A percentile compares a stretch with the other conserved stretches of the same genome.
Conservation (phyloP, 1,140 invertebrate genomes). For the Hydropsyche tenuis region DNA sequence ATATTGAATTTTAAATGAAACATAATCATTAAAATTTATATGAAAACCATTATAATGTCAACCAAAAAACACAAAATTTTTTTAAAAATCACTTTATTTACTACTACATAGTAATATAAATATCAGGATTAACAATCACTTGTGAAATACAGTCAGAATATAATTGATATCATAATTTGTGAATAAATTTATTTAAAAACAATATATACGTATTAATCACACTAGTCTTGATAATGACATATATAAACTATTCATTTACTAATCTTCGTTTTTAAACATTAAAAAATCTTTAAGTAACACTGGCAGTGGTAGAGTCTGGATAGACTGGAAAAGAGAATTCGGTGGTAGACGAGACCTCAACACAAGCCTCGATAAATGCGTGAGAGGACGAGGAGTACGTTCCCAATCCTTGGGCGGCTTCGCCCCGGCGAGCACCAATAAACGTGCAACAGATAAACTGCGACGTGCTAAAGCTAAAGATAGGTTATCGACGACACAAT, state of each 20-base stretch:
- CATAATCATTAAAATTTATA: too few species aligned
- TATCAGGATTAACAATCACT: neutral
- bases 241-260: too few species aligned
- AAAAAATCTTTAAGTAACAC: constrained; percentile 57
- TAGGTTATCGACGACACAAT: constrained; percentile 59
- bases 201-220: too few species aligned
- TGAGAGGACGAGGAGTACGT: constrained; percentile 36
- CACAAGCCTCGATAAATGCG: constrained; percentile 41
- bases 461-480: constrained; percentile 55
- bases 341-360: constrained; percentile 34
- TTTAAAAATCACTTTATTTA: too few species aligned
- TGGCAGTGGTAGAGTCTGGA: constrained; percentile 55
- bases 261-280: constrained; percentile 59
- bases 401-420: constrained; percentile 40
- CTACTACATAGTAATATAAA: too few species aligned
- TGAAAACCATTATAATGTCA: too few species aligned
- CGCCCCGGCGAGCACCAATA: constrained; percentile 59
- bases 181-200: too few species aligned
- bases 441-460: constrained; percentile 52
- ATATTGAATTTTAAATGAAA: too few species aligned
- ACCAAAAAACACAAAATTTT: too few species aligned
- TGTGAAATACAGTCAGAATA: too few species aligned
- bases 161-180: too few species aligned
- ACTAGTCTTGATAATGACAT: too few species aligned
- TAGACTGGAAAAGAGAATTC: constrained; percentile 36